Percentiles rank a stretch among this genome's conserved stretches.
Conservation (phyloP, 2,888 invertebrate species). For the Neoitamus cyanurus region DNA sequence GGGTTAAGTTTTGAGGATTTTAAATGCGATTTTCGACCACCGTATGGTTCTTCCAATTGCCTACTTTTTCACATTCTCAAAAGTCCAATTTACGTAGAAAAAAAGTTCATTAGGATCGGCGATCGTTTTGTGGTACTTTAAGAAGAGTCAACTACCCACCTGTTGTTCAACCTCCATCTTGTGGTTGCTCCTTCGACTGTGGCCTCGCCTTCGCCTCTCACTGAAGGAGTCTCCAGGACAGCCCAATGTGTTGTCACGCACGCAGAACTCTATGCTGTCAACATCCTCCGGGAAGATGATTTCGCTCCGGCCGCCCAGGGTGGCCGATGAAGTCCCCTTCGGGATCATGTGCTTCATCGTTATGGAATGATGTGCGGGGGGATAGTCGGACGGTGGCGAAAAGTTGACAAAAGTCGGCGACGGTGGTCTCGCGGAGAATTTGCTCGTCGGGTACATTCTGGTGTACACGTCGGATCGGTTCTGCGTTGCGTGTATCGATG, state of each 20-base stretch:
- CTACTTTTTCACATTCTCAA: too few relatives aligned
- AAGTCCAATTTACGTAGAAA: too few relatives aligned
- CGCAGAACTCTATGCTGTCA: constrained; percentile 65
- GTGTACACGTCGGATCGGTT: constrained; percentile 4
- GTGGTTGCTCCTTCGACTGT: constrained; percentile 64
- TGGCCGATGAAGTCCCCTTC: constrained; percentile 53
- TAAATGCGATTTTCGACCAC: too few relatives aligned
- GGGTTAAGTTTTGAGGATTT: too few relatives aligned
- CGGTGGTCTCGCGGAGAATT: constrained; percentile 63
- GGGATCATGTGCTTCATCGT: constrained; percentile 57
- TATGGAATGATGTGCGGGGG: constrained; percentile 67
- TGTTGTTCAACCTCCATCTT: constrained; percentile 65
- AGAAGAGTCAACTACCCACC: constrained; percentile 58
- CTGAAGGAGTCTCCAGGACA: constrained; percentile 60
- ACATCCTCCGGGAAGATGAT: constrained; percentile 64
- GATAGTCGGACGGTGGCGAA: constrained; percentile 80
- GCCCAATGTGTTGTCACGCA: constrained; percentile 60
- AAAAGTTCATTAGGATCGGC: too few relatives aligned
- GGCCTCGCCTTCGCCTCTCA: constrained; percentile 62
- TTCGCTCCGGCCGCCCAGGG: constrained; percentile 59
- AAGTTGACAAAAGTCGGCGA: constrained; percentile 74
- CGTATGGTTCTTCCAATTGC: too few relatives aligned
- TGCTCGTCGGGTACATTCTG: constrained; percentile 60
- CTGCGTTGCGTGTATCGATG: not conserved
- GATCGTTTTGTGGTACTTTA: too few relatives aligned